Conservation (phyloP, 2,888 invertebrate genomes). For the Lasioglossum villosulum region DNA sequence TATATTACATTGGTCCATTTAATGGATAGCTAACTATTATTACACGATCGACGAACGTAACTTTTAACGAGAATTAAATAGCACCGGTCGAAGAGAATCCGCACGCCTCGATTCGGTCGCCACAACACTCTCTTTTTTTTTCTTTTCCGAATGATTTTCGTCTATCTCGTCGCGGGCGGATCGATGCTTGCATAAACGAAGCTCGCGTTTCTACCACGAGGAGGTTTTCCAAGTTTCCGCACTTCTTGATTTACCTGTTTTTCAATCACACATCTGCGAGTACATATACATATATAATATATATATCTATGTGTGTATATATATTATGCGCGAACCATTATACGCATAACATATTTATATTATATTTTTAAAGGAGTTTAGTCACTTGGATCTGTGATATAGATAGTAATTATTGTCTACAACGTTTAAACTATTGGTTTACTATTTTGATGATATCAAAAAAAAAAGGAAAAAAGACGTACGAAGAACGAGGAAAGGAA, state of each 20-base stretch:
- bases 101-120: constrained; percentile 25
- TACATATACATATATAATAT: constrained; percentile 61
- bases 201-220: constrained; percentile 52
- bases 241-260: constrained; percentile 78
- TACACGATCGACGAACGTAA: constrained; percentile 49
- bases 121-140: neutral
- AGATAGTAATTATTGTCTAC: constrained; percentile 85
- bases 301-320: constrained; percentile 66
- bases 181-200: constrained; percentile 70
- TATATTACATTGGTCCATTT: neutral
- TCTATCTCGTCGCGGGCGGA: constrained; percentile 36
- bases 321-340: constrained; percentile 77
- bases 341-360: constrained; percentile 79
- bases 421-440: constrained; percentile 81
- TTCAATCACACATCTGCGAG: constrained; percentile 76
- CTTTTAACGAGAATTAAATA: constrained; percentile 58
- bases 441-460: constrained; percentile 79
- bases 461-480: constrained; percentile 35
- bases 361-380: constrained; percentile 85
- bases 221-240: constrained; percentile 77
- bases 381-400: constrained; percentile 85
- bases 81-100: constrained; percentile 57
- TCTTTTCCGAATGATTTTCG: constrained; percentile 14
- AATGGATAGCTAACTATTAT: neutral
- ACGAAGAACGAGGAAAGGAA: constrained; percentile 12